phyloP scores from a whole-genome alignment of 2,113 vertebrate species.

The Henicopernis longicauda region DNA sequence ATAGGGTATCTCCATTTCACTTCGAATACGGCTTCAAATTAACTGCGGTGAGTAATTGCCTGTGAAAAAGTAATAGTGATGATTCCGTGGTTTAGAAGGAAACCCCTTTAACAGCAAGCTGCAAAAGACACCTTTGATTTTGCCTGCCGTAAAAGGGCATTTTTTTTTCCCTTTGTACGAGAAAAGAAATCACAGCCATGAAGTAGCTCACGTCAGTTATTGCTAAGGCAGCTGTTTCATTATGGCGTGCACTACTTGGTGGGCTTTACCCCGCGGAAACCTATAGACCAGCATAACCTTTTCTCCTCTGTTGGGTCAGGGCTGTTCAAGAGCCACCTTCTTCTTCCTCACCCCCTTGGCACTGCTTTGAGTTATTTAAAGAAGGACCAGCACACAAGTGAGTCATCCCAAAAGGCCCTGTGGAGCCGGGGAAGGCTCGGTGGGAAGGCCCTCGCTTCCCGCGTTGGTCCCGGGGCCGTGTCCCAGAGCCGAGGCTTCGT shows the following conservation, averaged over 20 bases:
- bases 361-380: neutral
- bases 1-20: slow-evolving; percentile 48
- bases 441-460: neutral
- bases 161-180: neutral
- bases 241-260: neutral
- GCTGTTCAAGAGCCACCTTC: neutral
- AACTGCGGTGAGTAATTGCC: slow-evolving; percentile 65
- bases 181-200: slow-evolving; percentile 28
- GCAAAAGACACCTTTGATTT: slow-evolving; percentile 24
- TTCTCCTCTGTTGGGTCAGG: neutral
- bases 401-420: neutral
- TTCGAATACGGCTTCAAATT: slow-evolving; percentile 58
- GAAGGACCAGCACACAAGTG: neutral
- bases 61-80: neutral
- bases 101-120: slow-evolving; percentile 30
- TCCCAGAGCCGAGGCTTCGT: neutral
- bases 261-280: fast-evolving
- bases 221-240: slow-evolving; percentile 39
- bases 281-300: fast-evolving
- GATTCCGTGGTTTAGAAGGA: slow-evolving; percentile 16
- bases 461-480: fast-evolving
- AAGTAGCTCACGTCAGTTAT: slow-evolving; percentile 40
- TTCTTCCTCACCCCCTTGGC: neutral
- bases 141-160: neutral
- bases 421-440: neutral